Base-by-base conservation (phyloP, 1,140 invertebrate species). In the Dendrolimus kikuchii region DNA sequence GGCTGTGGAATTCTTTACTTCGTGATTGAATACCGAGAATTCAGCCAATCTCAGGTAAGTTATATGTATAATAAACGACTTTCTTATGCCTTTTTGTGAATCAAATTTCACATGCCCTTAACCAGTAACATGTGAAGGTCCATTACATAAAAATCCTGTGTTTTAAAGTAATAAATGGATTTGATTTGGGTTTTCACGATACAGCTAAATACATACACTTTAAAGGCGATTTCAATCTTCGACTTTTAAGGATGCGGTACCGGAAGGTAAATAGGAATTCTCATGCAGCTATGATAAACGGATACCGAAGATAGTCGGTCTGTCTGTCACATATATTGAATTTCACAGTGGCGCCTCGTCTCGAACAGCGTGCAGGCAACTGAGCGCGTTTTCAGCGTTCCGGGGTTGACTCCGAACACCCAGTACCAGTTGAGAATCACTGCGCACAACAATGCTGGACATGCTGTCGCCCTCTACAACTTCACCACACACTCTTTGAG, bases 401-500 rank as follows among this genome's bases (percentile, higher is more conserved):
- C 91, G 40, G 95, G 96, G 55, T 87, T 99, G 7, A 90, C 91
- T 40, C 93, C 96, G 0, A 94, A 92, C n/a, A 95, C 94, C 0
- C 93, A 93, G 70, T 98, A 98, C 80, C 92, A 94, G 60, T 89
- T 98, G 39, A 91, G 92, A 58, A 93, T 98, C 48, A 95, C 94
- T 0, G 96, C 96, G 0, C 92, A 95, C 81, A 98, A 98, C 80
- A 96, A 97, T 77, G 96, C 96, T 0, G 97, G 97, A 0, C 94
- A 93, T 46, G 95, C 95, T 0, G 92, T 93, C 43, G 94, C 93
- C 0, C 88, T 95, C n/a, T 97, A 98, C 73, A 94, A 95, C 83
- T 94, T 95, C 78, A 93, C 93, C 39, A 96, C 95, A 4, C 89
- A 95, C 44, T 93, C 92, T 2, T 83, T 92, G 23, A 90, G 91